phyloP scores from a whole-genome alignment of 2,797 vertebrate genomes.

The Phylloscopus collybita region DNA sequence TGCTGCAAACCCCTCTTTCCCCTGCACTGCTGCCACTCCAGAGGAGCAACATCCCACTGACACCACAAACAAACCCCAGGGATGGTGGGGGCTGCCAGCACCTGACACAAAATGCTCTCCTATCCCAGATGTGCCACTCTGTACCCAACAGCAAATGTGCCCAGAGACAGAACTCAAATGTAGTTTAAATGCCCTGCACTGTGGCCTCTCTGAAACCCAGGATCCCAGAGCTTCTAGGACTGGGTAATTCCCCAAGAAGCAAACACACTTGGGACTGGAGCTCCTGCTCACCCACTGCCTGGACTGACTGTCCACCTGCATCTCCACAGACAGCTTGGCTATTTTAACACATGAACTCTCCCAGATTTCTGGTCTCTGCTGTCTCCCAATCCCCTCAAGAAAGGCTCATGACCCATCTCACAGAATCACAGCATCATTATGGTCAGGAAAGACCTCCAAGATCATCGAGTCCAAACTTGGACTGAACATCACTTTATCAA shows the following conservation, averaged over 20 bases:
- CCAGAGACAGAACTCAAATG: background rate
- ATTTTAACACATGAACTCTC: background rate
- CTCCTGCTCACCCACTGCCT: background rate
- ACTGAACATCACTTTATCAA: background rate
- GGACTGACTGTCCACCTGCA: background rate
- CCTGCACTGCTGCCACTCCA: background rate
- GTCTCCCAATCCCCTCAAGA: background rate
- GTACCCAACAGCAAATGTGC: background rate
- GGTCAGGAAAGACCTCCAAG: background rate
- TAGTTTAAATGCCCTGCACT: background rate
- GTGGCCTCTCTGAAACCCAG: background rate
- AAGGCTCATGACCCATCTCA: background rate
- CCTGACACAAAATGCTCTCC: background rate
- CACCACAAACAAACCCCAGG: background rate
- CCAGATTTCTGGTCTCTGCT: background rate
- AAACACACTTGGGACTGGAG: background rate
- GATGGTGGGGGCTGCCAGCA: background rate
- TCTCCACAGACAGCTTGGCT: background rate
- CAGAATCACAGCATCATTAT: background rate
- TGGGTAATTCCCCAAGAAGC: background rate
- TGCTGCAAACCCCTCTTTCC: background rate
- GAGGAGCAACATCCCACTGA: background rate
- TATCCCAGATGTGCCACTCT: background rate
- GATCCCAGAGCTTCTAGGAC: background rate
- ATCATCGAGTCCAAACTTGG: background rate